Conservation (phyloP, 23 tunicate species). For the Oikopleura dioica region DNA sequence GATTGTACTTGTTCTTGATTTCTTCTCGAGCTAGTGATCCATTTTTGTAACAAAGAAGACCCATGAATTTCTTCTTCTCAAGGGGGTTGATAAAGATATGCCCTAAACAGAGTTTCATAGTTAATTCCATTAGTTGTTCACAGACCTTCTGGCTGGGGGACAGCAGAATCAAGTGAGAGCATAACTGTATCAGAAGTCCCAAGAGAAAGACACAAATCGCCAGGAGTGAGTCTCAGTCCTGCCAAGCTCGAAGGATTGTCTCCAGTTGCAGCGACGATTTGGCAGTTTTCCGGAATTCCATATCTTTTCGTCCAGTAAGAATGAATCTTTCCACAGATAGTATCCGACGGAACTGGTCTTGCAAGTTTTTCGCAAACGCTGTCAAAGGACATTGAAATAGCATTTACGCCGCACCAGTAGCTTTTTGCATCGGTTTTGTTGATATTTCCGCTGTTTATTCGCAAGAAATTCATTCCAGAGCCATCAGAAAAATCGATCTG, state of each 20-base stretch:
- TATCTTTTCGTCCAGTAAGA: constrained; percentile 32
- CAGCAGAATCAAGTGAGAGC: constrained; percentile 53
- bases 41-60: constrained; percentile 52
- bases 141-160: constrained; percentile 37
- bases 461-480: constrained; percentile 55
- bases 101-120: too few species aligned
- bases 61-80: constrained; percentile 52
- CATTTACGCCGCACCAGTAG: background rate
- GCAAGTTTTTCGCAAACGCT: constrained; percentile 30
- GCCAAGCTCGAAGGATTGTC: constrained; percentile 77
- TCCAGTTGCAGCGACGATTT: constrained; percentile 57
- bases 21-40: constrained; percentile 58
- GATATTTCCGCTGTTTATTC: background rate
- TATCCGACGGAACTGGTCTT: constrained; percentile 33
- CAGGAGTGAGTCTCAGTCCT: constrained; percentile 45
- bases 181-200: constrained; percentile 79
- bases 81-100: constrained; percentile 70
- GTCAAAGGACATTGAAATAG: background rate
- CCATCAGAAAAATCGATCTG: constrained; percentile 78
- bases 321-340: constrained; percentile 27
- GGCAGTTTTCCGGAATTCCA: constrained; percentile 36
- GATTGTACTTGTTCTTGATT: constrained; percentile 26
- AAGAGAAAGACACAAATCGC: constrained; percentile 49
- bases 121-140: too few species aligned
- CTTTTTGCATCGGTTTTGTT: background rate